phyloP scores from a whole-genome alignment of 92 coral and sea anemone genomes.

The Diadumene lineata region DNA sequence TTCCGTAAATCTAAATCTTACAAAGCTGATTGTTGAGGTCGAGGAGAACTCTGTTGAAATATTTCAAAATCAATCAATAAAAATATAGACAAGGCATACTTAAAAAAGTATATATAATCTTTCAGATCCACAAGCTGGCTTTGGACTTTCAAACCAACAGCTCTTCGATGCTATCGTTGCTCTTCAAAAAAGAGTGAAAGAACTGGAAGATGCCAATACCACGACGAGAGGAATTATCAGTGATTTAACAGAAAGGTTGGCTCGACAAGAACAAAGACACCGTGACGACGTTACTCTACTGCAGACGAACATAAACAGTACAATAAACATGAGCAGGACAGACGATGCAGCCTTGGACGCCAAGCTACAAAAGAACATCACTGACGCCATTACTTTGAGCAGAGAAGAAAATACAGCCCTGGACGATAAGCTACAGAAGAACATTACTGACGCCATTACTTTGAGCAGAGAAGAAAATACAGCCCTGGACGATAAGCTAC shows the following conservation, averaged over 20 bases:
- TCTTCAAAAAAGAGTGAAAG: conserved; percentile 3
- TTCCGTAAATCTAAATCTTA: no score
- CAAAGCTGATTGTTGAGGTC: no score
- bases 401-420: not conserved
- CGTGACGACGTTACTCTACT: not conserved
- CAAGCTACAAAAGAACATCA: not conserved
- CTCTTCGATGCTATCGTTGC: not conserved
- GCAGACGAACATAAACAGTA: conserved; percentile 19
- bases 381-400: not conserved
- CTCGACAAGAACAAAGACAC: no score
- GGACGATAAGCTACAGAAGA: no score
- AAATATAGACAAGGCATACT: no score
- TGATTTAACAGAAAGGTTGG: not conserved
- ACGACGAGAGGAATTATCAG: conserved; percentile 1
- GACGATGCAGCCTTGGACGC: not conserved
- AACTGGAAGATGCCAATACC: not conserved
- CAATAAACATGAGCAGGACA: not conserved
- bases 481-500: no score
- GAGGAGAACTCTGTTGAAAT: no score
- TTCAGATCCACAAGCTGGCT: conserved; percentile 26
- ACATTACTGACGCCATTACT: no score
- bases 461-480: not conserved
- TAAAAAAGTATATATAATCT: no score
- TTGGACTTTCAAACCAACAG: conserved; percentile 27
- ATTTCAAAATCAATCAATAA: no score